phyloP scores from a whole-genome alignment of 2,113 vertebrate species.

The Tauraco erythrolophus region DNA sequence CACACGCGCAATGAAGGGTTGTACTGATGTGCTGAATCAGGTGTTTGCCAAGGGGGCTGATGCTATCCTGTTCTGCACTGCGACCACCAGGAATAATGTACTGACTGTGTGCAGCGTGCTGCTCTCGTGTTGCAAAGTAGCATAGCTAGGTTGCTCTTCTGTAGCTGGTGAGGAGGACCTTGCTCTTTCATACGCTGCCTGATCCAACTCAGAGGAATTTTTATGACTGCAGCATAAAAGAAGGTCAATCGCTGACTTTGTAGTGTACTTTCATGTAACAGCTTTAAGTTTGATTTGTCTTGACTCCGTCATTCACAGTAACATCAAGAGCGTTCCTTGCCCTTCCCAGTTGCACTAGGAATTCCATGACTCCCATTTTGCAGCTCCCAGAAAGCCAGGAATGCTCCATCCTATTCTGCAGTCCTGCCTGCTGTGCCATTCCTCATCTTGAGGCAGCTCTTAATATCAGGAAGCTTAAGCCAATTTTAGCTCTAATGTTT shows the following conservation, averaged over 20 bases:
- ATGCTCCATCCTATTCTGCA: neutral
- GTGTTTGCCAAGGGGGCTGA: neutral
- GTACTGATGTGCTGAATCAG: neutral
- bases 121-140: neutral
- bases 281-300: neutral
- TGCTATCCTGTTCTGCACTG: neutral
- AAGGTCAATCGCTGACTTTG: no score
- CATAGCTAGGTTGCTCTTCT: neutral
- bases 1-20: neutral
- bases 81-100: neutral
- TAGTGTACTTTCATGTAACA: no score
- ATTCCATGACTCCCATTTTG: neutral
- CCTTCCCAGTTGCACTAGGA: neutral
- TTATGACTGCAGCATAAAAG: no score
- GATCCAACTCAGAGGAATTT: neutral
- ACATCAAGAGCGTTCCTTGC: neutral
- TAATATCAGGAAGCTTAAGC: neutral
- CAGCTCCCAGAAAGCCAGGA: neutral
- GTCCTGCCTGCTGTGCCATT: neutral
- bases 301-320: neutral
- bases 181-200: neutral
- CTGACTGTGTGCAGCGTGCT: neutral
- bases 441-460: neutral
- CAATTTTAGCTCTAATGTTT: neutral
- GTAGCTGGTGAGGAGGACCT: neutral